These are phyloP conservation scores for Polypedilum pembai DNA, from an alignment of 1,140 invertebrate genomes.

Conservation along the genomic window DNA sequence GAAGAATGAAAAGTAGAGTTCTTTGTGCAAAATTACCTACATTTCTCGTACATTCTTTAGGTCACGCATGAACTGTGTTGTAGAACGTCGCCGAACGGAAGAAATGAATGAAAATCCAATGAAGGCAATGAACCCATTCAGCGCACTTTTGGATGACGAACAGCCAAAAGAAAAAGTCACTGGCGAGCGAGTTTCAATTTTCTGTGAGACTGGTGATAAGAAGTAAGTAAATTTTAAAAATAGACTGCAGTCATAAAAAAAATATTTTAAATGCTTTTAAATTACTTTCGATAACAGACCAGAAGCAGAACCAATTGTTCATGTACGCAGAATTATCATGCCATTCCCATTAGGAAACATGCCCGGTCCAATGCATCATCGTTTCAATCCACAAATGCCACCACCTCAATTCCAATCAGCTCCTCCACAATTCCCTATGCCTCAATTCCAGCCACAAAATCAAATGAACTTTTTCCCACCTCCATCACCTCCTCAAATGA, in stretches of 20 bases:
- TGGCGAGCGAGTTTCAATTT: slow-evolving; percentile 76
- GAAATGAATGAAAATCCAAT: slow-evolving; percentile 68
- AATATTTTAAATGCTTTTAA: slow-evolving; percentile 39
- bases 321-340: slow-evolving; percentile 41
- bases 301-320: slow-evolving; percentile 34
- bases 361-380: slow-evolving; percentile 35
- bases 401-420: slow-evolving; percentile 34
- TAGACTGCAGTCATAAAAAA: too few relatives aligned
- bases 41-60: slow-evolving; percentile 36
- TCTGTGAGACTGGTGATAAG: slow-evolving; percentile 65
- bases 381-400: slow-evolving; percentile 39
- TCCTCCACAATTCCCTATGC: slow-evolving; percentile 41
- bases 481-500: background rate
- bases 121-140: slow-evolving; percentile 56
- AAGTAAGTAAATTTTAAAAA: slow-evolving; percentile 12
- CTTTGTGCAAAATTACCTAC: background rate
- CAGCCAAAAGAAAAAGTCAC: slow-evolving; percentile 62
- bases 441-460: slow-evolving; percentile 38
- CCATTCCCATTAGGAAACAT: slow-evolving; percentile 39
- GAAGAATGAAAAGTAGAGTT: slow-evolving; percentile 31
- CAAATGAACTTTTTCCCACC: background rate
- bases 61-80: slow-evolving; percentile 78
- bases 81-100: slow-evolving; percentile 74
- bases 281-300: slow-evolving; percentile 39
- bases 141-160: slow-evolving; percentile 62